Evolutionary conservation across 2,888 invertebrate genomes (phyloP), one percentile per base, ranked within the genome.

Genomic region (Campaea margaritaria): DNA sequence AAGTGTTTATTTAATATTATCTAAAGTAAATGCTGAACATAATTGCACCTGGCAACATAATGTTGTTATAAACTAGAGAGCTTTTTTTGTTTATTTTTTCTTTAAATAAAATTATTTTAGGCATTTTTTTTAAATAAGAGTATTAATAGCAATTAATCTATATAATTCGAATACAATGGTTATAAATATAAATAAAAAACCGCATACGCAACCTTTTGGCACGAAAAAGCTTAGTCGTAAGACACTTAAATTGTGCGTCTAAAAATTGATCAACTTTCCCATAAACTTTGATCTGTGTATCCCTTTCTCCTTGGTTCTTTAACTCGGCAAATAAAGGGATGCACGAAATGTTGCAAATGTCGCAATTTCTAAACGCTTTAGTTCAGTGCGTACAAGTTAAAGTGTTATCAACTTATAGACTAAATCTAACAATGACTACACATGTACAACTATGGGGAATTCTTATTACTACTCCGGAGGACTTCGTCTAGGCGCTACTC

Each of bases 381-480:
- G 36, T 55, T 55, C 42, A 47, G 49, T 46, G 59, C 50, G 58
- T 65, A 61, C 21, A 41, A 42, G 44, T 9, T 36, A 45, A 43
- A 34, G 28, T 49, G 21, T 21, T 21, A 5, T 5, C 21, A 21
- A 21, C 21, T 21, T 21, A 21, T 21, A 42, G 47, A 75, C 85
- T 90, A 88, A 86, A 84, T 79, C 86, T 89, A 88, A 79, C 69
- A 83, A 84, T 87, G 88, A 89, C 89, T 90, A 89, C 76, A 72
- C 77, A 70, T 75, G 75, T 85, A 80, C 79, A 76, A 82, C 78
- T 79, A 76, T 75, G 67, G 70, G 67, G 73, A 75, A 21, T 53
- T 47, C 72, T 73, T 80, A 80, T 69, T 72, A 64, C 76, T 76
- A 77, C 69, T 44, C 42, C 31, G 65, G 73, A 76, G 68, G 71